A percentile compares a stretch with the other conserved stretches of the same genome.
phyloP scores from a whole-genome alignment of 2,888 invertebrate genomes.

The Cordilura impudica region DNA sequence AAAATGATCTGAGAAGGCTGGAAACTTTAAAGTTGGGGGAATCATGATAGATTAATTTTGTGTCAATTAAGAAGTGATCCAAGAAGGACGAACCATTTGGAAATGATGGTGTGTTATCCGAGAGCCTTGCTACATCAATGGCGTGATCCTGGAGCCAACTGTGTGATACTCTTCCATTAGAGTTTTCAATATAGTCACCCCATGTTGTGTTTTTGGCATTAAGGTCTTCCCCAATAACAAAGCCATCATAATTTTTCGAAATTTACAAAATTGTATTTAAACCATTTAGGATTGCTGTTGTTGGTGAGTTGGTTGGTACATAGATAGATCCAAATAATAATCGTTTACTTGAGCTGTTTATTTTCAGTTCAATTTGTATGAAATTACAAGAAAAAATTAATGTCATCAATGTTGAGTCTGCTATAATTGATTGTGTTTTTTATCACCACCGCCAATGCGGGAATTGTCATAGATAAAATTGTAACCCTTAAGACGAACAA shows the following conservation, averaged over 20 bases:
- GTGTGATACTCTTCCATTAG: not conserved
- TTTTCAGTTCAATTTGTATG: not conserved
- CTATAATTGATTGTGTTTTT: no score
- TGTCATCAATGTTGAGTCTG: no score
- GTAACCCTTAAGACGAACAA: no score
- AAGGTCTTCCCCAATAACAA: not conserved
- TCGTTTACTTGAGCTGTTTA: not conserved
- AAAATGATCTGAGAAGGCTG: not conserved
- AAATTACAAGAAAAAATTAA: not conserved
- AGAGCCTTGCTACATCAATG: no score
- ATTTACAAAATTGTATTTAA: not conserved
- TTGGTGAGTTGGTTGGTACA: not conserved
- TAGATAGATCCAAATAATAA: constrained; percentile 2
- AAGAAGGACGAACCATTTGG: no score
- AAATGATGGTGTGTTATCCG: no score
- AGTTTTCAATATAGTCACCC: not conserved
- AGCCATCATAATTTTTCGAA: not conserved
- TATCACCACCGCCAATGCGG: no score
- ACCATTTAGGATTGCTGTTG: not conserved
- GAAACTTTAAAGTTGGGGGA: no score
- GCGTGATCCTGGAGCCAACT: no score
- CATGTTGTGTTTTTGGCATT: not conserved
- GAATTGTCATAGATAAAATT: no score
- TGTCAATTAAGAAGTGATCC: no score
- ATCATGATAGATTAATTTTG: no score